phyloP scores from a whole-genome alignment of 1,140 invertebrate genomes.

The Macrotrachela quadricornifera region DNA sequence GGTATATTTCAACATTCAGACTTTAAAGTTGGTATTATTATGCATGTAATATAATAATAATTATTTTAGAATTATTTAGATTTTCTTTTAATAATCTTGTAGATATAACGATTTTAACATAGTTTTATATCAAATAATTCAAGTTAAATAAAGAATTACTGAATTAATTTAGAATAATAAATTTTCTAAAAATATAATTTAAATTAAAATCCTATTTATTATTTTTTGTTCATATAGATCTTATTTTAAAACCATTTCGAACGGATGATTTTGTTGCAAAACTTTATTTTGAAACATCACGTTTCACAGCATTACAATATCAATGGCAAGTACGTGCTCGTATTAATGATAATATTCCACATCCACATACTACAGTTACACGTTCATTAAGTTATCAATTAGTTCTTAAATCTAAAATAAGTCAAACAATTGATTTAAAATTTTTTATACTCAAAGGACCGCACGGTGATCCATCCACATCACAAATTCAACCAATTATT shows the following conservation, averaged over 20 bases:
- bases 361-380: conserved; percentile 64
- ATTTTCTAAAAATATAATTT: conserved; percentile 4
- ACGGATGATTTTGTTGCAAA: conserved; percentile 84
- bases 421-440: conserved; percentile 36
- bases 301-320: conserved; percentile 70
- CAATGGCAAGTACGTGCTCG: conserved; percentile 82
- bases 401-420: conserved; percentile 14
- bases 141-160: background rate
- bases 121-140: no score
- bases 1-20: no score
- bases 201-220: background rate
- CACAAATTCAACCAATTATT: conserved; percentile 54
- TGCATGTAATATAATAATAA: no score
- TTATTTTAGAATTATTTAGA: no score
- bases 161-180: background rate
- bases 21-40: no score
- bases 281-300: conserved; percentile 72
- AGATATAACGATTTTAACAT: no score
- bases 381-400: conserved; percentile 68
- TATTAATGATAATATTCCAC: conserved; percentile 67
- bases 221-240: conserved; percentile 38
- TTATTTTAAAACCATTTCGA: conserved; percentile 76
- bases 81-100: no score
- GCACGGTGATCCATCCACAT: conserved; percentile 45
- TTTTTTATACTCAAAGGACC: conserved; percentile 45